Conservation (phyloP, 2,888 invertebrate species). For the Pyrochroa serraticornis region DNA sequence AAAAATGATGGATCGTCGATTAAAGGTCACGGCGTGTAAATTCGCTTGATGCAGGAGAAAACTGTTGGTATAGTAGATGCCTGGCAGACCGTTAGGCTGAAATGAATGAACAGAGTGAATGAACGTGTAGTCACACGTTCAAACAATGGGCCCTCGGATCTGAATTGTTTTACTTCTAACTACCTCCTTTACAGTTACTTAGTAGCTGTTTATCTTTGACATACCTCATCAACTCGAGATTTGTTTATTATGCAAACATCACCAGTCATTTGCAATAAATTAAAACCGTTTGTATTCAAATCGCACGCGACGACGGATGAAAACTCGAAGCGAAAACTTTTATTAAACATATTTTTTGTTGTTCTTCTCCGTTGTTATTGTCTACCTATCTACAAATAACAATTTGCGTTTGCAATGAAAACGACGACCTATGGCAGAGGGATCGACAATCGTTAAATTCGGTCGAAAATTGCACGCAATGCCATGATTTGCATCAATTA, state of each 20-base stretch:
- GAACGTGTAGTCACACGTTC: slow-evolving; percentile 40
- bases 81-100: slow-evolving; percentile 33
- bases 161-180: slow-evolving; percentile 32
- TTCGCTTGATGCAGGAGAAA: no score
- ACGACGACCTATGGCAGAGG: neutral
- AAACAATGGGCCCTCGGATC: slow-evolving; percentile 37
- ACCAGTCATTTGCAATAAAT: slow-evolving; percentile 14
- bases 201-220: slow-evolving; percentile 26
- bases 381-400: neutral
- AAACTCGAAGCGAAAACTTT: no score
- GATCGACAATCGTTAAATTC: neutral
- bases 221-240: slow-evolving; percentile 21
- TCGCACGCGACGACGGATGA: neutral
- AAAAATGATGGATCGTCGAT: no score
- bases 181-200: slow-evolving; percentile 28
- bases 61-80: no score
- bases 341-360: no score
- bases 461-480: slow-evolving; percentile 9
- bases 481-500: slow-evolving; percentile 18
- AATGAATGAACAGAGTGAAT: slow-evolving; percentile 43
- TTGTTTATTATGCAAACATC: slow-evolving; percentile 22
- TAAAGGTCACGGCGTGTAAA: no score
- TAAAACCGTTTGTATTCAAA: slow-evolving; percentile 28
- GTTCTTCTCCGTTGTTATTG: neutral
- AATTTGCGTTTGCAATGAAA: no score